These are phyloP conservation scores for Channallabes apus DNA, from an alignment of 2,797 vertebrate genomes.

Conservation along the genomic window DNA sequence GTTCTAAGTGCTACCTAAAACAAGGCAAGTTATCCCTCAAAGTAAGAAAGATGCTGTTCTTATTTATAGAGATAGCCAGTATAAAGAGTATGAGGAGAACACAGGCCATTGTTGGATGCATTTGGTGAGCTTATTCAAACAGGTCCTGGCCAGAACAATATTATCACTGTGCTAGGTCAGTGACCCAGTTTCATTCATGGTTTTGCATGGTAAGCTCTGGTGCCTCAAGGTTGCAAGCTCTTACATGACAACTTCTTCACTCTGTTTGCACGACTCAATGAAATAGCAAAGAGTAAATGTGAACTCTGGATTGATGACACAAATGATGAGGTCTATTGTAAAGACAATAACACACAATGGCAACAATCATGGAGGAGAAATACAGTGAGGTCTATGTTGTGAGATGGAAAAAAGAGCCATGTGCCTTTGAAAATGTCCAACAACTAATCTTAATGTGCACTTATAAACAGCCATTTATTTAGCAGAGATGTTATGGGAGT, in stretches of 20 bases:
- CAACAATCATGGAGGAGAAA: no score
- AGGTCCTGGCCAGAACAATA: constrained; percentile 5
- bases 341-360: no score
- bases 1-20: no score
- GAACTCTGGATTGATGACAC: constrained; percentile 32
- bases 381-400: no score
- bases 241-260: constrained; percentile 34
- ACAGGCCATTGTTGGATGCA: constrained; percentile 31
- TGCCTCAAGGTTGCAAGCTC: constrained; percentile 43
- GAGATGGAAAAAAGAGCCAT: no score
- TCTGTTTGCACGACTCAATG: background rate
- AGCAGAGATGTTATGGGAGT: constrained; percentile 27
- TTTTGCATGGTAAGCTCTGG: constrained; percentile 14
- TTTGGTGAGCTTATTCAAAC: constrained; percentile 22
- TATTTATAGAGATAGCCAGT: background rate
- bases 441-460: constrained; percentile 32
- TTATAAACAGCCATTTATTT: constrained; percentile 32
- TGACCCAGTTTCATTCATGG: background rate
- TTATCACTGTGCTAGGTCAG: background rate
- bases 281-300: constrained; percentile 31
- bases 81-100: constrained; percentile 16
- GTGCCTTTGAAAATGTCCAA: no score
- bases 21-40: background rate
- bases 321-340: background rate
- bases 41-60: background rate